Conservation (phyloP, 2,888 invertebrate genomes). For the Noctua janthe region DNA sequence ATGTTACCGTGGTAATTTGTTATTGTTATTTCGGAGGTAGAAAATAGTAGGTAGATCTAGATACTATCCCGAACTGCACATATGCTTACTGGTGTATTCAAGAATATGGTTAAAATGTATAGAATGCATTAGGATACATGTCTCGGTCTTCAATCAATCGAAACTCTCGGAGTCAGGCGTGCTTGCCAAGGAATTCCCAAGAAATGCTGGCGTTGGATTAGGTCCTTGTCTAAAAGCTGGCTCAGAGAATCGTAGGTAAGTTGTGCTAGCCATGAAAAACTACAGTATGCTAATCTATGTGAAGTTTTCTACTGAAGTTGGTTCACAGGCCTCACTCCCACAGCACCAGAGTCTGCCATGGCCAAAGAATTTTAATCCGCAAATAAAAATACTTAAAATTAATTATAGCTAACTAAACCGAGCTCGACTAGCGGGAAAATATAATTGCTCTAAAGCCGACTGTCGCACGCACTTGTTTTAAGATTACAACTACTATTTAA, state of each 20-base stretch:
- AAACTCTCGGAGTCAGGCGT: neutral
- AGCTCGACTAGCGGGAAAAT: slow-evolving; percentile 33
- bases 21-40: slow-evolving; percentile 7
- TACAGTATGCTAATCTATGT: slow-evolving; percentile 4
- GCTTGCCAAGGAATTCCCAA: slow-evolving; percentile 52
- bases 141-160: slow-evolving; percentile 15
- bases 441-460: slow-evolving; percentile 44
- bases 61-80: neutral
- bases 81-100: too few relatives aligned
- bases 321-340: slow-evolving; percentile 16
- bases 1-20: slow-evolving; percentile 8
- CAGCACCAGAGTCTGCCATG: slow-evolving; percentile 9
- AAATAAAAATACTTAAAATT: slow-evolving; percentile 50
- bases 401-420: slow-evolving; percentile 26
- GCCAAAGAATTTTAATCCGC: slow-evolving; percentile 40
- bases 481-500: slow-evolving; percentile 55
- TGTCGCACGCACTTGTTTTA: slow-evolving; percentile 48
- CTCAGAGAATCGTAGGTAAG: neutral
- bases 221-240: slow-evolving; percentile 24
- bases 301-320: slow-evolving; percentile 1
- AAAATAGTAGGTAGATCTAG: neutral
- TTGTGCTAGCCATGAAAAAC: slow-evolving; percentile 17
- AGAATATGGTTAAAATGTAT: neutral
- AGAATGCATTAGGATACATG: slow-evolving; percentile 5
- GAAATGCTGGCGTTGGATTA: slow-evolving; percentile 41